These are phyloP conservation scores for Neoascia interrupta DNA, from an alignment of 2,888 invertebrate genomes.

Conservation along the genomic window DNA sequence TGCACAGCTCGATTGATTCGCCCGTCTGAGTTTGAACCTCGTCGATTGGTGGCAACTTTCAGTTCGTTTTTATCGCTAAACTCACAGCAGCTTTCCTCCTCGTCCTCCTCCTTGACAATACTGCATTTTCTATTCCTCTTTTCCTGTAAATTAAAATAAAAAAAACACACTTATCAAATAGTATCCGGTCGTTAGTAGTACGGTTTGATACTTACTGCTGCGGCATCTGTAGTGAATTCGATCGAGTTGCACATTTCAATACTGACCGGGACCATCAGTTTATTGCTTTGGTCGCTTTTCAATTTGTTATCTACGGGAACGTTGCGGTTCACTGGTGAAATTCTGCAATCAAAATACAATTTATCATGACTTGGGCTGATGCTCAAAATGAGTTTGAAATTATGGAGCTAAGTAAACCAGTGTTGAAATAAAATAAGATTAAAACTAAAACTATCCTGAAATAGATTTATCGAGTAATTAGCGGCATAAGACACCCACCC, in stretches of 20 bases:
- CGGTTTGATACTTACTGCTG: conserved; percentile 70
- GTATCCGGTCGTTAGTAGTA: too few relatives aligned
- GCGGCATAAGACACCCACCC: background rate
- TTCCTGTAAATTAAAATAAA: conserved; percentile 70
- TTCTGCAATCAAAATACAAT: conserved; percentile 6
- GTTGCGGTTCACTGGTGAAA: conserved; percentile 24
- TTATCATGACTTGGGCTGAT: background rate
- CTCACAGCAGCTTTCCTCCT: conserved; percentile 86
- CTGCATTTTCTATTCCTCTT: conserved; percentile 91
- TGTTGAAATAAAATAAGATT: too few relatives aligned
- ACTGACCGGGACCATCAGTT: conserved; percentile 75
- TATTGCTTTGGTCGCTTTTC: conserved; percentile 73
- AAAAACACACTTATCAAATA: background rate
- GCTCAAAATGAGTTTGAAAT: background rate
- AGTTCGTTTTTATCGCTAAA: conserved; percentile 82
- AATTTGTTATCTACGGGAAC: conserved; percentile 70
- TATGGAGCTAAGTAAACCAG: background rate
- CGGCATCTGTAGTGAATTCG: conserved; percentile 72
- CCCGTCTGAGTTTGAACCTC: conserved; percentile 90
- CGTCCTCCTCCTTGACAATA: conserved; percentile 95
- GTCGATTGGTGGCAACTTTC: conserved; percentile 81
- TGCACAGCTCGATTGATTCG: conserved; percentile 86
- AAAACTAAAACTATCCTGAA: too few relatives aligned
- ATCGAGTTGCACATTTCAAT: conserved; percentile 75
- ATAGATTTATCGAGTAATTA: too few relatives aligned